Evolutionary conservation across 92 coral and sea anemone genomes (phyloP).

Genomic region (Plumapathes pennacea): DNA sequence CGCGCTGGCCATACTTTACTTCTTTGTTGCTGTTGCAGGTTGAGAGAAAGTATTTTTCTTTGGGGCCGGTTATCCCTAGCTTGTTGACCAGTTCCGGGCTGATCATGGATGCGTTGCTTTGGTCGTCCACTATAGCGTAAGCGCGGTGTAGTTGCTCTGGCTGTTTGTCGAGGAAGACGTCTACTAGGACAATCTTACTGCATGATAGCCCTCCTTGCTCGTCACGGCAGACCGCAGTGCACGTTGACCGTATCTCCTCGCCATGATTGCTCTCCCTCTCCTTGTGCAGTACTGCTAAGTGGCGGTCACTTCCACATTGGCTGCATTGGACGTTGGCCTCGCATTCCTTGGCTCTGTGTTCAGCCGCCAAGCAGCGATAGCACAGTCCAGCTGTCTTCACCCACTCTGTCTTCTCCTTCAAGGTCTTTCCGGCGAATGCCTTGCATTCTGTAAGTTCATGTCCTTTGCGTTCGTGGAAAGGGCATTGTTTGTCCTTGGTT

Average conservation of each 20-base stretch:
- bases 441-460: no score
- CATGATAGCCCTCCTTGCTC: background rate
- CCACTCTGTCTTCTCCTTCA: no score
- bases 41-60: conserved; percentile 3
- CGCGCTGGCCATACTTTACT: conserved; percentile 30
- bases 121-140: background rate
- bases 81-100: conserved; percentile 1
- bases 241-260: conserved; percentile 1
- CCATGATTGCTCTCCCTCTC: no score
- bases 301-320: no score
- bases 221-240: background rate
- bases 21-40: conserved; percentile 8
- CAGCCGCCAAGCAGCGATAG: no score
- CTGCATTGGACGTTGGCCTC: no score
- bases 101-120: background rate
- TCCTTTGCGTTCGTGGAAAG: no score
- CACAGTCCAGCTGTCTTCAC: no score
- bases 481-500: no score
- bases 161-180: background rate
- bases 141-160: background rate
- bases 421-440: no score
- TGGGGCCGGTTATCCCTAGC: conserved; percentile 1
- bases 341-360: no score
- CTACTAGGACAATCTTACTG: background rate
- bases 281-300: no score